Percentiles rank a stretch among this genome's conserved stretches.
phyloP scores from a whole-genome alignment of 2,113 vertebrate species.

The Propithecus coquereli region DNA sequence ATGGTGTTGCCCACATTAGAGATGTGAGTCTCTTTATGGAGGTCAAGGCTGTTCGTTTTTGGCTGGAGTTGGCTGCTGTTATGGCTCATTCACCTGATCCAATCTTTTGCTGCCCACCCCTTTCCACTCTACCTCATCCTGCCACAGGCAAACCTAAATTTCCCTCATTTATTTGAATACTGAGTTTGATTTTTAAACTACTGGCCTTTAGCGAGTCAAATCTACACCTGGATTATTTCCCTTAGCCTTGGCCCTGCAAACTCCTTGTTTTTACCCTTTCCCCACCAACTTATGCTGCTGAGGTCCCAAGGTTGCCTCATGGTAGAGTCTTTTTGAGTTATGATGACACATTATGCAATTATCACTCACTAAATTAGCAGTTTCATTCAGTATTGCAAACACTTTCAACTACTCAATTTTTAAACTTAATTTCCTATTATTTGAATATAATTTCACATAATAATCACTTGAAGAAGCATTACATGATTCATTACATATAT shows the following conservation, averaged over 20 bases:
- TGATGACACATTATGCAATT: neutral
- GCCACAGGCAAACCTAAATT: neutral
- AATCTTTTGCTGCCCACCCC: neutral
- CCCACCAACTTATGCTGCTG: neutral
- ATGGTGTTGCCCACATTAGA: neutral
- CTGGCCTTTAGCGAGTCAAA: conserved; percentile 41
- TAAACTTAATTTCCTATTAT: conserved; percentile 21
- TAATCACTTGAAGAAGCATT: conserved; percentile 29
- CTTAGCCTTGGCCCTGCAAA: neutral
- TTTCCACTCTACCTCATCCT: neutral
- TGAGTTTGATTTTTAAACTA: conserved; percentile 46
- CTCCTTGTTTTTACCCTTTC: neutral
- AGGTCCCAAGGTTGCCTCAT: neutral
- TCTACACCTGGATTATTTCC: conserved; percentile 10
- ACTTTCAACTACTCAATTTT: conserved; percentile 36
- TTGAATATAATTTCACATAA: conserved; percentile 39
- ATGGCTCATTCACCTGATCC: neutral
- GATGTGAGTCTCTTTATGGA: neutral
- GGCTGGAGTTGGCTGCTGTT: neutral
- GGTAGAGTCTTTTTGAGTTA: neutral
- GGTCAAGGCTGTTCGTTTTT: neutral
- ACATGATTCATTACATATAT: conserved; percentile 22
- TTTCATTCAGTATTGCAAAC: conserved; percentile 23
- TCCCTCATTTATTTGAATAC: conserved; percentile 50
- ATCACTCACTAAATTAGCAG: neutral